Evolutionary conservation across 92 coral and sea anemone genomes (phyloP), one percentile per base, ranked within the genome.

Genomic region (Galaxea fascicularis): DNA sequence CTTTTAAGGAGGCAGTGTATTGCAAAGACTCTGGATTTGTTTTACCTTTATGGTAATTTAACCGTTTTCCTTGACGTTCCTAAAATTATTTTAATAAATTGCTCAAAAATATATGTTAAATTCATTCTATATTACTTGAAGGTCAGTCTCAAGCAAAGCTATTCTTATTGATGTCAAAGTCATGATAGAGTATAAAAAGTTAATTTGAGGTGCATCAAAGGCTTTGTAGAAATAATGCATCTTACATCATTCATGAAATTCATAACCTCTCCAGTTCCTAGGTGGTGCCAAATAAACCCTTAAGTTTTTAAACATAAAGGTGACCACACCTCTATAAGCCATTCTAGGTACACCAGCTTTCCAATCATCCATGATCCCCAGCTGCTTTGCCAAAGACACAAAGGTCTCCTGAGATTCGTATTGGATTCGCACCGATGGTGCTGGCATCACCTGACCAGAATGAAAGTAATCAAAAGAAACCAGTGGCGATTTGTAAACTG

Each of bases 281-380:
- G 90, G 91, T 25, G 95, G 98, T 20, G 98, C 95, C 53, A 95
- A 56, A 74, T 80, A 95, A 79, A 95, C 92, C 65, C 98, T 87
- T 12, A 83, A 62, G 3, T 85, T 89, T 74, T 80, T 91, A 52
- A 75, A 89, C 41, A 94, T 83, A 79, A 95, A 87, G 35, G 88
- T 95, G 20, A 94, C 96, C 39, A 94, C 85, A 51, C 98, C 98
- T 30, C 71, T 84, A 63, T 94, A 96, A 16, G 95, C 98, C 98
- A 93, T 92, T 81, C 98, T 87, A 3, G 98, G 98, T 7, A 96
- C 94, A 7, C 98, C 96, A 8, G 98, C 95, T 83, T 94, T 94
- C 18, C 94, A 80, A 35, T 94, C 98, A 10, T 56, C 73, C 98
- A 95, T 94, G 8, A 90, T 89, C 35, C 93, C 98, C 44, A 95